phyloP scores from a whole-genome alignment of 2,888 invertebrate species.

The Cremastinae sp. region DNA sequence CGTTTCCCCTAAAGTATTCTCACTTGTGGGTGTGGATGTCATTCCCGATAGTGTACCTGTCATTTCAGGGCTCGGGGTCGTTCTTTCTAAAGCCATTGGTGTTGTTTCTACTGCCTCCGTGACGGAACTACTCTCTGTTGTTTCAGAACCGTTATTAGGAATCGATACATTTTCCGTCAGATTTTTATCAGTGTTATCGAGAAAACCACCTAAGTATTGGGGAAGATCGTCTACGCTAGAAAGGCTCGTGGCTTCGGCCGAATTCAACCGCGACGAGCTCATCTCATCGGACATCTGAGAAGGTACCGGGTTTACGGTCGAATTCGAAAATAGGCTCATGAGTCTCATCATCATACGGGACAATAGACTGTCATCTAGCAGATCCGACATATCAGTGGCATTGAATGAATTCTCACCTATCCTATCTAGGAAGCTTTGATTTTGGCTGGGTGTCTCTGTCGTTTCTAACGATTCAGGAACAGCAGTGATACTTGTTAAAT shows the following conservation, averaged over 20 bases:
- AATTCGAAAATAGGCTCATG: slow-evolving; percentile 55
- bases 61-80: slow-evolving; percentile 40
- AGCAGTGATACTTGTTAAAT: slow-evolving; percentile 44
- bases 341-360: slow-evolving; percentile 62
- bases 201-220: slow-evolving; percentile 67
- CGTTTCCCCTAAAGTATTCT: slow-evolving; percentile 45
- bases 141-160: slow-evolving; percentile 20
- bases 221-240: slow-evolving; percentile 58
- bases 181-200: slow-evolving; percentile 68
- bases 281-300: slow-evolving; percentile 10
- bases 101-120: slow-evolving; percentile 32
- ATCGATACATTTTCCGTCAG: slow-evolving; percentile 44
- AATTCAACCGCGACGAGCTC: slow-evolving; percentile 12
- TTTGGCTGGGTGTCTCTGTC: slow-evolving; percentile 39
- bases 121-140: background rate
- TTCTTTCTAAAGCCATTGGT: slow-evolving; percentile 38
- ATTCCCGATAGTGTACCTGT: slow-evolving; percentile 51
- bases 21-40: slow-evolving; percentile 51
- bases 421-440: slow-evolving; percentile 36
- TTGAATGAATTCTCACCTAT: slow-evolving; percentile 47
- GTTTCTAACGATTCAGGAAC: slow-evolving; percentile 33
- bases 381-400: slow-evolving; percentile 35
- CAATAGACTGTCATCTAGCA: slow-evolving; percentile 52
- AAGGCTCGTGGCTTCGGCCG: slow-evolving; percentile 16
- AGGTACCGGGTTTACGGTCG: slow-evolving; percentile 18